Evolutionary conservation across 1,140 invertebrate species (phyloP), one percentile per base, ranked within the genome.

Genomic region (Pristionchus pacificus): DNA sequence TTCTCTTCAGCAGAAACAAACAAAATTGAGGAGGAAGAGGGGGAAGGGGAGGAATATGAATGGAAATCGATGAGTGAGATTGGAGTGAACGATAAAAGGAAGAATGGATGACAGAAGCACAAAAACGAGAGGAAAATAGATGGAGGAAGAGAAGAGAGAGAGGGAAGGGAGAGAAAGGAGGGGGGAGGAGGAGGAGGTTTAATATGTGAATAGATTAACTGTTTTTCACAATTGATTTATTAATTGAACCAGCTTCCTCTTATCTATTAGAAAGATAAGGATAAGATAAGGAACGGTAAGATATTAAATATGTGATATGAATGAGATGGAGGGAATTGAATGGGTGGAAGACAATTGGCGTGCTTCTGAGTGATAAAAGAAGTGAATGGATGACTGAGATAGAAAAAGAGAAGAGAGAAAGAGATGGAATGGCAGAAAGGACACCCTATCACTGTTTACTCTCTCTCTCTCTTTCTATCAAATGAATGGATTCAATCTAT

Each of bases 351-450:
- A 62, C 2, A 62, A 14, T 62, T 2, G 25, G 25, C 29, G 60
- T 30, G 32, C 0, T 30, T 62, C 29, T 32, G 0, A 33, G 62
- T 32, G 49, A 30, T 64, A 25, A 33, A 2, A 2, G 2, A 28
- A 25, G 15, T 24, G 60, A 28, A 62, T 31, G 19, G 14, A 62
- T 1, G 30, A 19, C 24, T 32, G 27, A 64, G 13, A 33, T 24
- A 0, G 49, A 33, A 30, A 55, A 55, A 55, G 57, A 66, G 49
- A 66, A 66, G 29, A 66, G 32, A 66, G 3, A 32, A 57, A 57
- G 59, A 32, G 63, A n/a, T n/a, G n/a, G n/a, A n/a, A n/a, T n/a
- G n/a, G n/a, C n/a, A n/a, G n/a, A n/a, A n/a, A n/a, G n/a, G n/a
- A n/a, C n/a, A n/a, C n/a, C n/a, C n/a, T n/a, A n/a, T n/a, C n/a